Base-by-base conservation (phyloP, 2,888 invertebrate species). In the Macaria notata region DNA sequence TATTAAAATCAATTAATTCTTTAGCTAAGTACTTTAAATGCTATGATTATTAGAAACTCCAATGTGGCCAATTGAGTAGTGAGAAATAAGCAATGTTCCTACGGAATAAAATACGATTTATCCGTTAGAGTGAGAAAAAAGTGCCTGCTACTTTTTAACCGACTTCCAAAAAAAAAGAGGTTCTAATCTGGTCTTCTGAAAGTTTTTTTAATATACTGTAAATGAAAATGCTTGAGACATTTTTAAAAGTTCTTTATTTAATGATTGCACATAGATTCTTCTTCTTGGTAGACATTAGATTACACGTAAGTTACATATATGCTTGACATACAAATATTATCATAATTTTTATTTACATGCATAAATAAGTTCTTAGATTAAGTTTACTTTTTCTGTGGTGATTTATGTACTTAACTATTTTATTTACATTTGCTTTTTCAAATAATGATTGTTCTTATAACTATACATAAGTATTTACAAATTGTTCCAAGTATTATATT, bases 241-340 rank as follows among this genome's bases (percentile, higher is more conserved):
- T 56, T 31, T 19, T 19, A 19, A 19, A 49, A 49, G 7, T 50
- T 52, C 38, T 62, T 64, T 61, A 62, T 59, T 57, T 53, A 6
- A 45, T 57, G 53, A 36, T 56, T 54, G 47, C 56, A 60, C 54
- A 62, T 60, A 53, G 43, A 57, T 45, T 52, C 39, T 56, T 58
- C n/a, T 39, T 46, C 3, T 56, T 7, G 31, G 42, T 52, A 49
- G 33, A 59, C 52, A 56, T 55, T 39, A 41, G 44, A 56, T 46
- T 56, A 58, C 44, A 56, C 30, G 49, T 46, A 46, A 38, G 31
- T 9, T 31, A 43, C 2, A 49, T 38, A 49, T 43, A 50, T 43
- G 8, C 48, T 61, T 45, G 47, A 62, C 52, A 56, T 62, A 64
- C 51, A 64, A 62, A 60, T 42, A 31, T 61, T 49, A 53, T 5